These are phyloP conservation scores for Pandemis corylana DNA, from an alignment of 2,888 invertebrate species.

Conservation along the genomic window DNA sequence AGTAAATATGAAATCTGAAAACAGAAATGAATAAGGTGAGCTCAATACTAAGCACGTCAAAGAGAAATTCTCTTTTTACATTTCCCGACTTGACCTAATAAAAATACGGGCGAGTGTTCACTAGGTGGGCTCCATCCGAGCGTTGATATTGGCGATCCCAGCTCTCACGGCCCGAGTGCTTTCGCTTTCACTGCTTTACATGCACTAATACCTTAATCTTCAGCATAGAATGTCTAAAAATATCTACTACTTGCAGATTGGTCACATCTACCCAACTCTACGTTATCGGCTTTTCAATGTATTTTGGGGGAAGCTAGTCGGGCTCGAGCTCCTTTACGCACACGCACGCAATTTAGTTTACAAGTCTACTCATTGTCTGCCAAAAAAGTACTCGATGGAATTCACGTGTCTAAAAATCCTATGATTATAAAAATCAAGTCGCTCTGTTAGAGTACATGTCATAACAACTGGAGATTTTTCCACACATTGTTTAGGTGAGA, in stretches of 20 bases:
- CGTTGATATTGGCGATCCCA: not conserved
- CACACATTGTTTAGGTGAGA: not conserved
- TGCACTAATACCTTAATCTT: slow-evolving; percentile 4
- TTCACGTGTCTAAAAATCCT: slow-evolving; percentile 10
- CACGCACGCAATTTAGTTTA: not conserved
- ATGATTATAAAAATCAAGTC: slow-evolving; percentile 15
- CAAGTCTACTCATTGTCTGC: not conserved
- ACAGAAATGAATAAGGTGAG: not conserved
- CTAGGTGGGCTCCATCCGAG: not conserved
- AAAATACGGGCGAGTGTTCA: slow-evolving; percentile 14
- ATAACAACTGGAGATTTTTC: slow-evolving; percentile 23
- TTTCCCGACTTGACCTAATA: slow-evolving; percentile 27
- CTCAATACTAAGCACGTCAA: slow-evolving; percentile 1
- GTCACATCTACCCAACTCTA: too few species aligned
- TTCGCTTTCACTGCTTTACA: slow-evolving; percentile 17
- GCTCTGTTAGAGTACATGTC: slow-evolving; percentile 20
- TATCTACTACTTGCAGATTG: not conserved
- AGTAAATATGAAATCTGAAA: not conserved
- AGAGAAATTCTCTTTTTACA: slow-evolving; percentile 1
- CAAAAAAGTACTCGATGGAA: slow-evolving; percentile 4
- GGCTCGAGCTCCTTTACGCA: not conserved
- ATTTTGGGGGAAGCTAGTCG: too few species aligned
- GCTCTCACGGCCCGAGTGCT: not conserved
- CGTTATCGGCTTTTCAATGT: too few species aligned
- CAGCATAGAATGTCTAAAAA: not conserved